Conservation (phyloP, 2,113 vertebrate genomes). For the Sorex fumeus region DNA sequence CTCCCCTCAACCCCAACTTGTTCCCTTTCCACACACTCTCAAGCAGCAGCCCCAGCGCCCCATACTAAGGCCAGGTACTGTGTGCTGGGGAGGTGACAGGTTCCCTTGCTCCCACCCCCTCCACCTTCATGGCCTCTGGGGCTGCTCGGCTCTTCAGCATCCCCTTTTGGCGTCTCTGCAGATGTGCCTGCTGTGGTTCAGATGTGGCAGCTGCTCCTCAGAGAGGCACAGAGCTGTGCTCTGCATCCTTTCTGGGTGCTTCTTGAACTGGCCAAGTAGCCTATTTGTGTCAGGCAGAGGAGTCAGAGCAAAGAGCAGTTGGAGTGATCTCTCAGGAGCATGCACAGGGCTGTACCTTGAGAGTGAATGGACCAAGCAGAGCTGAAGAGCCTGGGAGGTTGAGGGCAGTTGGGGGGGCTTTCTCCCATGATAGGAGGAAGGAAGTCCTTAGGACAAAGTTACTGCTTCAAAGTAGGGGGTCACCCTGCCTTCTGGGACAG, state of each 20-base stretch:
- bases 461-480: background rate
- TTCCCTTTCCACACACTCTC: background rate
- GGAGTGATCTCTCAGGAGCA: background rate
- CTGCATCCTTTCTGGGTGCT: background rate
- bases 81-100: background rate
- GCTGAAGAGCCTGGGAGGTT: too few relatives aligned
- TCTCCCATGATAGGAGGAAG: background rate
- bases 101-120: too few relatives aligned
- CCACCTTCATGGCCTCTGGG: too few relatives aligned
- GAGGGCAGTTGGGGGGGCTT: too few relatives aligned
- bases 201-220: too few relatives aligned
- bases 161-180: too few relatives aligned
- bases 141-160: too few relatives aligned
- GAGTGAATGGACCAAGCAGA: background rate
- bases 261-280: background rate
- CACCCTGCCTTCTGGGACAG: background rate
- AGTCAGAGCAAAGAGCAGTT: background rate
- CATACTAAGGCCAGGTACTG: too few relatives aligned
- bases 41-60: background rate
- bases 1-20: fast-evolving
- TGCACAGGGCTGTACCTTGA: background rate
- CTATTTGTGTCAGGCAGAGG: background rate
- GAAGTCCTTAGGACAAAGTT: background rate
- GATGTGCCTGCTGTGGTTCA: too few relatives aligned
- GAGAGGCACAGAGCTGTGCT: background rate